These are phyloP conservation scores for Catharus fuscescens DNA, from an alignment of 2,113 vertebrate genomes.

Conservation along the genomic window DNA sequence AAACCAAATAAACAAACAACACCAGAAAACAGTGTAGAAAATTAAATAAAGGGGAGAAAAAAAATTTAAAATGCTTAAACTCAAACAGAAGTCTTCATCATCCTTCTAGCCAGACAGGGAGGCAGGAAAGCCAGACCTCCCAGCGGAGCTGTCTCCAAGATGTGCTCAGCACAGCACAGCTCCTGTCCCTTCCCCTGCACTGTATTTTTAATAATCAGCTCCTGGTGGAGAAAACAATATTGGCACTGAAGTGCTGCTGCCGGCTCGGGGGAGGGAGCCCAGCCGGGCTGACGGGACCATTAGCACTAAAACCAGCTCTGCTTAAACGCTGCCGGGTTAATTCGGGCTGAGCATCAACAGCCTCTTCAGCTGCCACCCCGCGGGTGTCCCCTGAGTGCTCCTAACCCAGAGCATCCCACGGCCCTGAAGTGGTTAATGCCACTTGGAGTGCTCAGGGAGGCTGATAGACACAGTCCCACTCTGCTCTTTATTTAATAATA, in stretches of 20 bases:
- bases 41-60: neutral
- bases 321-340: neutral
- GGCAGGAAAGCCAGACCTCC: neutral
- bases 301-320: neutral
- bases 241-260: neutral
- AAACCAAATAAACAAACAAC: neutral
- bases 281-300: neutral
- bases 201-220: neutral
- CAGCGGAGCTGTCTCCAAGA: neutral
- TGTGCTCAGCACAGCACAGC: neutral
- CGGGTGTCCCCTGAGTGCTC: neutral
- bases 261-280: neutral
- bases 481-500: constrained; percentile 47
- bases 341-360: neutral
- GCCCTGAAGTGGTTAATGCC: constrained; percentile 1
- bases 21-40: neutral
- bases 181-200: neutral
- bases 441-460: neutral
- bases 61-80: neutral
- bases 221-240: neutral
- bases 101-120: neutral
- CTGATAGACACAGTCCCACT: neutral
- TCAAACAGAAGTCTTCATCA: neutral
- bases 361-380: neutral
- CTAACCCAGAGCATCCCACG: neutral